Evolutionary conservation across 2,888 invertebrate genomes (phyloP).

Genomic region (Trissonchulus latispiculum): DNA sequence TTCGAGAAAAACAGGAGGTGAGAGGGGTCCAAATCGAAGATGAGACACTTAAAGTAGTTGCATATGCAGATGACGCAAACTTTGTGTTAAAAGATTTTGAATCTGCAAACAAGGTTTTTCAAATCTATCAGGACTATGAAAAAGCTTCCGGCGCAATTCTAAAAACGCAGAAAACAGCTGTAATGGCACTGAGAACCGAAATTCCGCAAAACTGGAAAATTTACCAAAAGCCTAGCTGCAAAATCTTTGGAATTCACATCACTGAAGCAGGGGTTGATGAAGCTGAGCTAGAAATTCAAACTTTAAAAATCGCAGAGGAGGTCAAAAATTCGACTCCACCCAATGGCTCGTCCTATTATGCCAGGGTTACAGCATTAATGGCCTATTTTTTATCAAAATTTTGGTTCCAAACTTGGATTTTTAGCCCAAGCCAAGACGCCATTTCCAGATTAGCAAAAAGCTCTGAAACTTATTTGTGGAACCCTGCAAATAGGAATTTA

Average conservation of each 20-base stretch:
- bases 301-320: neutral
- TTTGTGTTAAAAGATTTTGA: neutral
- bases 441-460: neutral
- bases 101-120: neutral
- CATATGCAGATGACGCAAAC: conserved; percentile 12
- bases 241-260: too few relatives aligned
- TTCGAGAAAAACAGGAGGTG: neutral
- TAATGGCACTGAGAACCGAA: too few relatives aligned
- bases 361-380: neutral
- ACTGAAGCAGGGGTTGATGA: too few relatives aligned
- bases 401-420: neutral
- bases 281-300: too few relatives aligned
- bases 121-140: neutral
- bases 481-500: neutral
- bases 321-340: neutral
- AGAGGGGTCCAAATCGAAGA: neutral
- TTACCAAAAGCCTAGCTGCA: too few relatives aligned
- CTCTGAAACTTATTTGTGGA: neutral
- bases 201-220: too few relatives aligned
- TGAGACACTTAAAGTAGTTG: neutral
- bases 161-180: neutral
- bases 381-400: neutral
- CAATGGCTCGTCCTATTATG: neutral
- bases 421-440: neutral
- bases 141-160: neutral